phyloP scores from a whole-genome alignment of 2,113 vertebrate species.

The Megaleporinus macrocephalus region DNA sequence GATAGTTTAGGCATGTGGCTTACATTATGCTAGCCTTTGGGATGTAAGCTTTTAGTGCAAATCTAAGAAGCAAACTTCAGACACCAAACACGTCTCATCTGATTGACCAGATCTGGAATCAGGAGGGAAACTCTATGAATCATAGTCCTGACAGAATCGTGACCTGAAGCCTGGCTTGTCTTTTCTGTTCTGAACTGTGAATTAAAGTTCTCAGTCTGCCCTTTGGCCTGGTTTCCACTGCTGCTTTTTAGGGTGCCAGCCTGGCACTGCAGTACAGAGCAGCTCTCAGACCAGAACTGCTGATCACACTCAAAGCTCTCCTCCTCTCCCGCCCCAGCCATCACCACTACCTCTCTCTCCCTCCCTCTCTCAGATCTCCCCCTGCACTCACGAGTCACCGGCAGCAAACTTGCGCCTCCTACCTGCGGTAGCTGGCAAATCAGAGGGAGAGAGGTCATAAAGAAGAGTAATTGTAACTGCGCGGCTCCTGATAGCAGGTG shows the following conservation, averaged over 20 bases:
- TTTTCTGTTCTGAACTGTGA: background rate
- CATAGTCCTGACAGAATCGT: background rate
- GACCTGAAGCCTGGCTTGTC: background rate
- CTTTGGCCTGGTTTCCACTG: too few relatives aligned
- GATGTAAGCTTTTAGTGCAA: background rate
- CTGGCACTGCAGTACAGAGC: background rate
- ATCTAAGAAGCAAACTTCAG: background rate
- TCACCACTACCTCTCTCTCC: background rate
- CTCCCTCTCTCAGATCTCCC: background rate
- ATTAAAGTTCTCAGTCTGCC: too few relatives aligned
- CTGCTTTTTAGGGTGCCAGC: background rate
- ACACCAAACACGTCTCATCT: background rate
- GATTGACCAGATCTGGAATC: background rate
- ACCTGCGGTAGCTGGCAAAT: background rate
- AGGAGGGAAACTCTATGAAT: background rate
- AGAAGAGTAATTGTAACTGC: conserved; percentile 2
- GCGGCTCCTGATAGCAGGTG: background rate
- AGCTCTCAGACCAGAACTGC: background rate
- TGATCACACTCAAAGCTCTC: background rate
- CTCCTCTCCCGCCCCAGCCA: background rate
- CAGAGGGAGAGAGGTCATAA: background rate
- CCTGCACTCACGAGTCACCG: background rate
- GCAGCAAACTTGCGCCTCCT: conserved; percentile 38
- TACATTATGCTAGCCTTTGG: background rate
- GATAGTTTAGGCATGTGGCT: too few relatives aligned